phyloP scores from a whole-genome alignment of 2,888 invertebrate genomes.

The Diabrotica balteata region DNA sequence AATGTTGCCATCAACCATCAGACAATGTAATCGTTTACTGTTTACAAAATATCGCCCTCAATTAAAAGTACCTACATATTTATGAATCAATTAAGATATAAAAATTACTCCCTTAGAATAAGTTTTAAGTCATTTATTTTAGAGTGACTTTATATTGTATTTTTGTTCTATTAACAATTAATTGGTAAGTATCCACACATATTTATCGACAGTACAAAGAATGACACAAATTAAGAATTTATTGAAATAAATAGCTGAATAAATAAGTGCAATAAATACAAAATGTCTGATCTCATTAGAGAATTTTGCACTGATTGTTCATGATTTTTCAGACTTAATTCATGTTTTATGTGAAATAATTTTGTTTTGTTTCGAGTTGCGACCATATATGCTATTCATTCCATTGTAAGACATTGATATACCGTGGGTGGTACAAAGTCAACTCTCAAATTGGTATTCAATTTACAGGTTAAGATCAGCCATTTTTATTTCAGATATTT shows the following conservation, averaged over 20 bases:
- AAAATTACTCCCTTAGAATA: constrained; percentile 17
- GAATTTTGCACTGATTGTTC: constrained; percentile 30
- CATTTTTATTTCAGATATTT: too few relatives aligned
- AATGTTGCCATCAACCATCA: too few relatives aligned
- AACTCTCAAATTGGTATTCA: too few relatives aligned
- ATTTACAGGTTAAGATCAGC: too few relatives aligned
- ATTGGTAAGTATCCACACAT: constrained; percentile 26
- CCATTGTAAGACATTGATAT: too few relatives aligned
- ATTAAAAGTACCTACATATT: not conserved
- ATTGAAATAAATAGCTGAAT: constrained; percentile 11
- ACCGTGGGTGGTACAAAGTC: too few relatives aligned
- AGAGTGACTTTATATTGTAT: constrained; percentile 15
- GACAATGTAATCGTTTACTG: not conserved
- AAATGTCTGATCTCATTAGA: constrained; percentile 31
- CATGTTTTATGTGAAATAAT: not conserved
- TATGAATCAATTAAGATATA: constrained; percentile 16
- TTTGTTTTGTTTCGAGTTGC: constrained; percentile 4
- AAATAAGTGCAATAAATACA: constrained; percentile 29
- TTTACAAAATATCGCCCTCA: constrained; percentile 8
- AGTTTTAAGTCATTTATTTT: constrained; percentile 19
- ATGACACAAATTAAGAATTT: constrained; percentile 21
- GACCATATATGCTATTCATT: not conserved
- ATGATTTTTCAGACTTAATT: not conserved
- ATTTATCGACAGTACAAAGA: constrained; percentile 29
- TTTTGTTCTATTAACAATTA: constrained; percentile 11